Evolutionary conservation across 1,140 invertebrate species (phyloP).

Genomic region (Phymastichus coffea): DNA sequence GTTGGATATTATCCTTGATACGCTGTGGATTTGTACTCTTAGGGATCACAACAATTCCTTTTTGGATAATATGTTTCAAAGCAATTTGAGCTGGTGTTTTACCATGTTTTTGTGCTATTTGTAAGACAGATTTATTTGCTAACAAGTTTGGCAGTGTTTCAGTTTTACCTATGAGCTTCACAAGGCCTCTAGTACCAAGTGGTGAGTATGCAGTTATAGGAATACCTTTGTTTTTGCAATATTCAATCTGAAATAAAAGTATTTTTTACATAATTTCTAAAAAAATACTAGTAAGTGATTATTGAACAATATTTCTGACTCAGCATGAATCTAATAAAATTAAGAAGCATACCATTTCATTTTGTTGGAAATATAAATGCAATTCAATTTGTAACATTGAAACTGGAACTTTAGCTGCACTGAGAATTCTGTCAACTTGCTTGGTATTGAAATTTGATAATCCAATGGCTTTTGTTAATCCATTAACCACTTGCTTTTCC

Average conservation of each 20-base stretch:
- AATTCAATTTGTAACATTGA: constrained; percentile 75
- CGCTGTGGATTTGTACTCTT: constrained; percentile 61
- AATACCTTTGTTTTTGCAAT: constrained; percentile 60
- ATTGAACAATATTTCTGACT: background rate
- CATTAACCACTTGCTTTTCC: constrained; percentile 65
- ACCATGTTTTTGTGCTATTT: constrained; percentile 62
- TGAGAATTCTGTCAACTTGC: constrained; percentile 68
- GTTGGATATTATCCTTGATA: constrained; percentile 61
- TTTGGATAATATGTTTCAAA: constrained; percentile 60
- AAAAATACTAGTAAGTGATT: background rate
- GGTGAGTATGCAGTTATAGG: constrained; percentile 64
- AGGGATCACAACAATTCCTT: constrained; percentile 62
- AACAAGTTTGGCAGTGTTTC: constrained; percentile 65
- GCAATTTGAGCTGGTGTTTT: constrained; percentile 66
- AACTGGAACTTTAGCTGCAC: constrained; percentile 59
- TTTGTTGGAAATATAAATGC: constrained; percentile 66
- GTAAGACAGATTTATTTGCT: constrained; percentile 64
- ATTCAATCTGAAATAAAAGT: constrained; percentile 51
- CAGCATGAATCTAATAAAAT: background rate
- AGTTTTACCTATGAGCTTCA: constrained; percentile 53
- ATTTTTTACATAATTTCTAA: too few species aligned
- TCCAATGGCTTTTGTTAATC: constrained; percentile 69
- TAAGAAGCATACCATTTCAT: constrained; percentile 51
- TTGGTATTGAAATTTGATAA: constrained; percentile 76
- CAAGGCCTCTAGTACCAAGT: constrained; percentile 63